Evolutionary conservation across 37 sponge, comb jelly and placozoan genomes (phyloP), one percentile per base, ranked within the genome.

Genomic region (Aplysina aerophoba): DNA sequence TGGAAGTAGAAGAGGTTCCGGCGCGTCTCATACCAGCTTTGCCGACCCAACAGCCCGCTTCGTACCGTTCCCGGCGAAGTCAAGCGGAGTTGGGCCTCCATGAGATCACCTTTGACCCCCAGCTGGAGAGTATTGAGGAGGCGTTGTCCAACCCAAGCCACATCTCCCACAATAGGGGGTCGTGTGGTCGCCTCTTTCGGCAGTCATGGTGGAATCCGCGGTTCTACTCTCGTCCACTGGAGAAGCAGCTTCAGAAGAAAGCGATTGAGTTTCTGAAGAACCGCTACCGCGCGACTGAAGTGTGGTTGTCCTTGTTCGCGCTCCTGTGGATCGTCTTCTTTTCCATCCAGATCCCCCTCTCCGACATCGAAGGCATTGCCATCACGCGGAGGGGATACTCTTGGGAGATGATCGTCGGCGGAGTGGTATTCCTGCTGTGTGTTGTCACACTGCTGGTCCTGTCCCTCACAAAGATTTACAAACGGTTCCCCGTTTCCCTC

Each of bases 261-360:
- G 88, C 87, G 28, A 81, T 87, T 30, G 94, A 93, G 38, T 93
- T 90, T 65, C 67, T 93, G 22, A 85, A 85, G 19, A 73, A 81
- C 24, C 80, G 94, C 8, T 93, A 83, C 39, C 78, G 91, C 16
- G 65, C 88, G 1, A 83, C 94, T 15, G 75, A 87, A 30, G 22
- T 87, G 27, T 83, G 90, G 39, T 77, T 93, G 20, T 89, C 82
- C 50, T 71, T 93, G 31, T 93, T 90, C 56, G 25, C 91, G 0
- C 82, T 90, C 17, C 56, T 93, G 28, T 93, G 94, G 94, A 57
- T 93, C 0, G 91, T 87, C 15, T 84, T 93, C 41, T 93, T 93
- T 74, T 90, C 94, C 0, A 83, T 89, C 22, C 28, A 86, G 41
- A 69, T 89, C 1, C 87, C 89, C 14, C 68, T 92, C 56, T 69